Evolutionary conservation across 1,140 invertebrate genomes (phyloP).

Genomic region (Zaprionus camerounensis): DNA sequence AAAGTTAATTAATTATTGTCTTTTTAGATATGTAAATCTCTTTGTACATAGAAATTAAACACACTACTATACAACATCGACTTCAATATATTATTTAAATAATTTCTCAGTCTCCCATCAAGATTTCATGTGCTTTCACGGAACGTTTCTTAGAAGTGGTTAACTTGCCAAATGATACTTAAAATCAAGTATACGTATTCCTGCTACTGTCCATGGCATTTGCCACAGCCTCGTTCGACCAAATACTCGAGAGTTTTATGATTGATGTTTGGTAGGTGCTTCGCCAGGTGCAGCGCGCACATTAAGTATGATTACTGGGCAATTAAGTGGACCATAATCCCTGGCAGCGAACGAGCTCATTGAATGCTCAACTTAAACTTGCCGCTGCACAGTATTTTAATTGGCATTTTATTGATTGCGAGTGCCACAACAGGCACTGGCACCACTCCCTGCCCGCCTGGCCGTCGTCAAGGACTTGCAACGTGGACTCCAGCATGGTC

Average conservation of each 20-base stretch:
- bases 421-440: slow-evolving; percentile 11
- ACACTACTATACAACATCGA: no score
- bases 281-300: slow-evolving; percentile 14
- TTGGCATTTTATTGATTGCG: slow-evolving; percentile 65
- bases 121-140: not conserved
- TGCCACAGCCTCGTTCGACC: not conserved
- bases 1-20: no score
- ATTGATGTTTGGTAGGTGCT: slow-evolving; percentile 14
- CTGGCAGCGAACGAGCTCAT: slow-evolving; percentile 24
- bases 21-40: no score
- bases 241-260: slow-evolving; percentile 28
- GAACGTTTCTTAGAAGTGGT: not conserved
- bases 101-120: no score
- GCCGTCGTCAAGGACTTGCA: slow-evolving; percentile 20
- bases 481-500: slow-evolving; percentile 29
- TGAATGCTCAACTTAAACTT: slow-evolving; percentile 59
- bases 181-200: slow-evolving; percentile 4
- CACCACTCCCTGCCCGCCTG: slow-evolving; percentile 15
- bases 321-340: slow-evolving; percentile 55
- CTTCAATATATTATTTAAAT: no score
- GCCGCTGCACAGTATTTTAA: slow-evolving; percentile 58
- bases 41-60: no score
- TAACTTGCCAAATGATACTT: not conserved
- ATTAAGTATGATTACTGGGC: slow-evolving; percentile 30
- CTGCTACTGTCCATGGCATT: not conserved